Evolutionary conservation across 2,888 invertebrate species (phyloP), one percentile per base, ranked within the genome.

Genomic region (Nymphalis c-album): DNA sequence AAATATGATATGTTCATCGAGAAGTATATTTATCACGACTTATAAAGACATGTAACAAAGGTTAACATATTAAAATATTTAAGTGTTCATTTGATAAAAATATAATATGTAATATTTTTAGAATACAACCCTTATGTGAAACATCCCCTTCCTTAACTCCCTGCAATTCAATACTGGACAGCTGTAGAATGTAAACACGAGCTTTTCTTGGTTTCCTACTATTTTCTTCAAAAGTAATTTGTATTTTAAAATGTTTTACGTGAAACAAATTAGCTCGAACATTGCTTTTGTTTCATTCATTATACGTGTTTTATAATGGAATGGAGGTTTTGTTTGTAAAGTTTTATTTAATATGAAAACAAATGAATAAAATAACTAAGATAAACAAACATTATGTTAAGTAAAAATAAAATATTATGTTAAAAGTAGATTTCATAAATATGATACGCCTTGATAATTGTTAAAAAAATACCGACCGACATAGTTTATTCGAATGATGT

Each of bases 81-180:
- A 40, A 40, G 4, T 40, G 35, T 4, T 40, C 13, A 13, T 40
- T 4, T 40, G 8, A 20, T 20, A 50, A 18, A 20, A 10, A 20
- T 20, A 50, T 7, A 22, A 22, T 22, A 20, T 47, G 17, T n/a
- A 22, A 26, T 55, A 22, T 31, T 17, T 55, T 55, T 26, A 7
- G 7, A 31, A 40, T 13, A 13, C 31, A 20, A 55, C 60, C 63
- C 35, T 16, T n/a, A 48, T 63, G 53, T 64, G 48, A 53, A 55
- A 55, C 31, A 50, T 51, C 63, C 63, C 47, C 60, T 68, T 48
- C 59, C 31, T 26, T 16, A 67, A 45, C 61, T 60, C 60, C 63
- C 59, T 66, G 70, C 67, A 63, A 72, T 70, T 72, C 70, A 68
- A 64, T 68, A 63, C 57, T 67, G 64, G 70, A 68, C 70, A 68